These are phyloP conservation scores for Dolichallabes microphthalmus DNA, from an alignment of 2,113 vertebrate species.

Conservation along the genomic window DNA sequence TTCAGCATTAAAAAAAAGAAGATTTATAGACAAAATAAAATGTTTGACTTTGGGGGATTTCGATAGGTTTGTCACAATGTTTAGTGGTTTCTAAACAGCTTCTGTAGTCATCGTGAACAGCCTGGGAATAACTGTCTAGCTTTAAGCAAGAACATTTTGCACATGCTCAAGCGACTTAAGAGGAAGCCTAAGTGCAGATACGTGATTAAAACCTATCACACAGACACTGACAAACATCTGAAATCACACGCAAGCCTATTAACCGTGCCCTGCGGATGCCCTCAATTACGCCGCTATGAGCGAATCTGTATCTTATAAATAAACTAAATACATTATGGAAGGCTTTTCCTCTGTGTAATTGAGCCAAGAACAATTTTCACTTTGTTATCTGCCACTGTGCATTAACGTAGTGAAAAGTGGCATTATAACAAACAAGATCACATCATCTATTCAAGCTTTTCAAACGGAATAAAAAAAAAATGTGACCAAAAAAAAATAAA, in stretches of 20 bases:
- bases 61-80: background rate
- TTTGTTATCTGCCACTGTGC: background rate
- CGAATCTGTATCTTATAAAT: slow-evolving; percentile 27
- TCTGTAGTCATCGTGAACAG: background rate
- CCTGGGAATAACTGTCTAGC: background rate
- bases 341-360: slow-evolving; percentile 18
- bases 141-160: background rate
- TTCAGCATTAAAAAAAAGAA: background rate
- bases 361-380: slow-evolving; percentile 29
- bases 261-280: slow-evolving; percentile 16
- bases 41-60: background rate
- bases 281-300: slow-evolving; percentile 13
- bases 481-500: background rate
- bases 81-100: background rate
- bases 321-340: slow-evolving; percentile 20
- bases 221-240: slow-evolving; percentile 8
- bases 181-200: background rate
- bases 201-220: background rate
- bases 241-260: slow-evolving; percentile 13
- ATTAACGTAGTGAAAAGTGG: background rate
- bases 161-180: background rate
- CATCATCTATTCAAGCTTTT: background rate
- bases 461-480: background rate
- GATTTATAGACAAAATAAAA: background rate
- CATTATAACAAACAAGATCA: background rate